These are phyloP conservation scores for Chionis minor DNA, from an alignment of 2,113 vertebrate species.

Conservation along the genomic window DNA sequence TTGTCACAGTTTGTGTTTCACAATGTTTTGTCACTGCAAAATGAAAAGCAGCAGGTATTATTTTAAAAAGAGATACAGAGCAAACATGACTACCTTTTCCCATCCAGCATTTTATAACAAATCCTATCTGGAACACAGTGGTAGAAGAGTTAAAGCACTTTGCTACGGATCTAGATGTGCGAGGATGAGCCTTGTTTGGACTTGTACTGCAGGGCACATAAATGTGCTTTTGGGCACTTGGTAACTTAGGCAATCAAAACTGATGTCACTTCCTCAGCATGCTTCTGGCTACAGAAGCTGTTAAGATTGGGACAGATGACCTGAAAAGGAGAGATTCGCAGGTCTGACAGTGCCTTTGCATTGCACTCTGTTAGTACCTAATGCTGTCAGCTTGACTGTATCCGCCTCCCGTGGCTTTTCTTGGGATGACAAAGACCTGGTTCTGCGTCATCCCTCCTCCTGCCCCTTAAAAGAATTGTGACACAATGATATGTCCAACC, in stretches of 20 bases:
- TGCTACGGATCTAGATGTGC: background rate
- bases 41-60: conserved; percentile 33
- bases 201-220: background rate
- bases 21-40: conserved; percentile 1
- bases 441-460: background rate
- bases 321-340: background rate
- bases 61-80: background rate
- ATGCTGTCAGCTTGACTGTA: background rate
- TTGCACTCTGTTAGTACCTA: background rate
- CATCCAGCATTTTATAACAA: background rate
- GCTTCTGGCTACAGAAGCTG: background rate
- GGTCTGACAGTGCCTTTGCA: background rate
- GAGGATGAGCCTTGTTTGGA: background rate
- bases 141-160: background rate
- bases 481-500: background rate
- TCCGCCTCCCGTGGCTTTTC: background rate
- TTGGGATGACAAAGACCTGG: background rate
- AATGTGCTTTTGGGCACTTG: background rate
- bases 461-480: background rate
- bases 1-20: background rate
- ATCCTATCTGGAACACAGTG: background rate
- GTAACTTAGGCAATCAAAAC: background rate
- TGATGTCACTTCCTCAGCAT: background rate
- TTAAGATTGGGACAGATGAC: background rate
- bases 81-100: background rate